Evolutionary conservation across 2,888 invertebrate species (phyloP), one percentile per base, ranked within the genome.

Genomic region (Crocallis elinguaria): DNA sequence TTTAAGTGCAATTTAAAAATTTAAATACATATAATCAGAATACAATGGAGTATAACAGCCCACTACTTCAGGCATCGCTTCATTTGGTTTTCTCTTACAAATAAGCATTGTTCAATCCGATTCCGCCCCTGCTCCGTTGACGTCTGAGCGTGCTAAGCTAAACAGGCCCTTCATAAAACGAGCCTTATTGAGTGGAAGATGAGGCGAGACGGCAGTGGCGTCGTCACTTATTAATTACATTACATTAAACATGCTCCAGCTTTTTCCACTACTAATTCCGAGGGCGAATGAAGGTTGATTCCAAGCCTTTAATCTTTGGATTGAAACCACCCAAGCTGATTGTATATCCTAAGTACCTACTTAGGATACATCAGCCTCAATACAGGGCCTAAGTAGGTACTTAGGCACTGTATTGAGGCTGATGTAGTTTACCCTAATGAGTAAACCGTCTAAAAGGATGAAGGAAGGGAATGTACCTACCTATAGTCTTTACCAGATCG

Each of bases 201-300:
- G 71, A 73, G 32, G 32, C 53, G 69, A 71, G 74, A 73, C 75
- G 70, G 50, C 62, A 67, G 38, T 57, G 80, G 77, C 77, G 84
- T 73, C 82, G 61, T 60, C 58, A 52, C 72, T 67, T 69, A 81
- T 86, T 86, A 87, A 84, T 84, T 72, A 79, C 84, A 72, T 71
- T 64, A 77, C 83, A 87, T 86, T 86, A 82, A 86, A 71, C 82
- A 80, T 75, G 67, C 64, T 70, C 64, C 68, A 75, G 66, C 65
- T 68, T 65, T 69, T 66, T 71, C 62, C 60, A 60, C 54, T 57
- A 59, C 53, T 56, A 13, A 35, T 36, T 48, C 32, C 30, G 50
- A 63, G 46, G 59, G 41, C 49, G 57, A 64, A 53, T 62, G 54
- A 60, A 72, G 65, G 67, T 57, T 61, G 59, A 72, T 66, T 68